Evolutionary conservation across 2,888 invertebrate genomes (phyloP), one percentile per base, ranked within the genome.

Genomic region (Disparrhopalites patrizii): DNA sequence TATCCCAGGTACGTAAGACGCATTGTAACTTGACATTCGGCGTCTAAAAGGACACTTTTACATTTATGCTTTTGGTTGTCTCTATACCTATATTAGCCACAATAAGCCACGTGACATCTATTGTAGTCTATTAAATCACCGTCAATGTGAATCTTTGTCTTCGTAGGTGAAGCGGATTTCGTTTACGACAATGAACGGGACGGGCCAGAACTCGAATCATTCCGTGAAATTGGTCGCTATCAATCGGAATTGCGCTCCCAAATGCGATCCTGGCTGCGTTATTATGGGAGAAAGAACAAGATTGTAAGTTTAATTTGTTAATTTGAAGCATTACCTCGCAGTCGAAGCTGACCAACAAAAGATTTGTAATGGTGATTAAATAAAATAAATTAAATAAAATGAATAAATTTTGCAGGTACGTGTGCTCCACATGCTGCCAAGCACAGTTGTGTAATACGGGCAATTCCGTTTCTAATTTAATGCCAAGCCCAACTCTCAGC

Each of bases 241-340:
- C 7, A 70, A 70, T 58, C 54, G 70, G 54, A 66, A 64, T 33
- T 70, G 69, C 28, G 20, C 54, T 25, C 85, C 89, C 0, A 87
- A 86, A 76, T 93, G 93, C 79, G 91, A 92, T 75, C 86, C 91
- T 0, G 92, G 91, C 10, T 93, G 92, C 80, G 91, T 93, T 76
- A 85, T 92, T 57, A 91, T 93, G 72, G 93, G 93, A 0, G 93
- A 93, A 78, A 81, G 93, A 55, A 92, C 91, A 3, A 93, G 93
- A 77, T 81, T 93, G 1, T 90, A 61, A 56, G 62, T 31, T 40
- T 47, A 40, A 25, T 18, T 64, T 43, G 47, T 36, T n/a, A 25
- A 38, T 56, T 23, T n/a, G 7, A 23, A 13, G 25, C 47, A 36
- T n/a, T n/a, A n/a, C n/a, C n/a, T n/a, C n/a, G n/a, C n/a, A n/a